phyloP scores from a whole-genome alignment of 2,113 vertebrate species.

The Archilochus colubris region DNA sequence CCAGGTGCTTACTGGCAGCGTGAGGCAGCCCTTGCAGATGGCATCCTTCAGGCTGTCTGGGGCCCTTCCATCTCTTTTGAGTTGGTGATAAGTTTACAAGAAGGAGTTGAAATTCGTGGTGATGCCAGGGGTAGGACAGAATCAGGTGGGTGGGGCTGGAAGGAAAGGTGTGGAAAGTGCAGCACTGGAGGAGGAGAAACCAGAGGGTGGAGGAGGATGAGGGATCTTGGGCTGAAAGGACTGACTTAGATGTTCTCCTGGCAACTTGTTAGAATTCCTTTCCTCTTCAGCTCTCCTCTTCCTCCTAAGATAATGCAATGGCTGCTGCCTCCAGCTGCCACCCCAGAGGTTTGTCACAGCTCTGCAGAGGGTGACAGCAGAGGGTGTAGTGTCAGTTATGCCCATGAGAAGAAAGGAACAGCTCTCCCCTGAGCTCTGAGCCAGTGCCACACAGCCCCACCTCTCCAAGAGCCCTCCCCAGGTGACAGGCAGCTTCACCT shows the following conservation, averaged over 20 bases:
- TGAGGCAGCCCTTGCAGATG: neutral
- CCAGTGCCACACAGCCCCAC: rapidly evolving
- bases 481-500: neutral
- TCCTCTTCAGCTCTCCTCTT: neutral
- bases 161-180: neutral
- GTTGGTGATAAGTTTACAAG: neutral
- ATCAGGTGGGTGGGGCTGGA: neutral
- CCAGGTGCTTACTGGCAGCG: neutral
- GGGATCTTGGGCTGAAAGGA: neutral
- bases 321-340: neutral
- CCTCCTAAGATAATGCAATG: neutral
- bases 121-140: neutral
- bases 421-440: neutral
- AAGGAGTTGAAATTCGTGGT: neutral
- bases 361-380: neutral
- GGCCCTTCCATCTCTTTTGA: neutral
- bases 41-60: neutral
- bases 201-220: neutral
- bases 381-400: neutral
- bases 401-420: neutral
- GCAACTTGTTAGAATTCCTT: neutral
- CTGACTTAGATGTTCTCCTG: neutral
- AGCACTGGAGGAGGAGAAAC: neutral
- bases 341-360: neutral
- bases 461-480: neutral